Evolutionary conservation across 2,888 invertebrate genomes (phyloP).

Genomic region (Vandiemenella viatica): DNA sequence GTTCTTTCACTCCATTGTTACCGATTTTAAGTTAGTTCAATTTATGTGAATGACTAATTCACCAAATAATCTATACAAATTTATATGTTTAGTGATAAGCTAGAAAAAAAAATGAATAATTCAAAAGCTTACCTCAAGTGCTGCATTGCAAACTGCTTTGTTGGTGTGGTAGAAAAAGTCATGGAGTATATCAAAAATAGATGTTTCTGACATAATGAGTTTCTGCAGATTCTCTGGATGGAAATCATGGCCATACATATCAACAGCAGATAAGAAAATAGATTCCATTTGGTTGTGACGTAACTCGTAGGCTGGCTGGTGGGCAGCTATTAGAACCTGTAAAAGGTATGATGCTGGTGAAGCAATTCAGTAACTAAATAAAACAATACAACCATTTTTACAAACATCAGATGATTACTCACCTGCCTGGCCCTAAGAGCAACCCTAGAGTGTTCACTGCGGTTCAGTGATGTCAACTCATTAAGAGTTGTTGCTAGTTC

Average conservation of each 20-base stretch:
- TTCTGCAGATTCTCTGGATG: conserved; percentile 95
- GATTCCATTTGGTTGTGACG: conserved; percentile 99
- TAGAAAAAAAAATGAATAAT: too few relatives aligned
- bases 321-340: conserved; percentile 85
- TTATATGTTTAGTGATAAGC: too few relatives aligned
- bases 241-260: conserved; percentile 97
- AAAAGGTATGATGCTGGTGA: not conserved
- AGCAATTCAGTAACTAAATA: too few relatives aligned
- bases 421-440: conserved; percentile 68
- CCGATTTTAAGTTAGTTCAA: too few relatives aligned
- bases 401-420: too few relatives aligned
- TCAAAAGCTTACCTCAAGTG: conserved; percentile 57
- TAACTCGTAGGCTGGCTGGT: conserved; percentile 93
- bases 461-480: conserved; percentile 80
- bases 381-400: too few relatives aligned
- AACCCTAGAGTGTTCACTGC: conserved; percentile 86
- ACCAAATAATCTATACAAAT: too few relatives aligned
- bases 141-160: conserved; percentile 82
- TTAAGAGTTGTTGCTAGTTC: conserved; percentile 80
- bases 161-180: conserved; percentile 96
- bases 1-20: too few relatives aligned
- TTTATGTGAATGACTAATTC: too few relatives aligned
- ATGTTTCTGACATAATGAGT: conserved; percentile 89
- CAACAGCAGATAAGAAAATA: conserved; percentile 94
- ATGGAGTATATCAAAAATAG: conserved; percentile 95